Percentiles rank a stretch among this genome's conserved stretches.
phyloP scores from a whole-genome alignment of 2,113 vertebrate genomes.

The Spea bombifrons region DNA sequence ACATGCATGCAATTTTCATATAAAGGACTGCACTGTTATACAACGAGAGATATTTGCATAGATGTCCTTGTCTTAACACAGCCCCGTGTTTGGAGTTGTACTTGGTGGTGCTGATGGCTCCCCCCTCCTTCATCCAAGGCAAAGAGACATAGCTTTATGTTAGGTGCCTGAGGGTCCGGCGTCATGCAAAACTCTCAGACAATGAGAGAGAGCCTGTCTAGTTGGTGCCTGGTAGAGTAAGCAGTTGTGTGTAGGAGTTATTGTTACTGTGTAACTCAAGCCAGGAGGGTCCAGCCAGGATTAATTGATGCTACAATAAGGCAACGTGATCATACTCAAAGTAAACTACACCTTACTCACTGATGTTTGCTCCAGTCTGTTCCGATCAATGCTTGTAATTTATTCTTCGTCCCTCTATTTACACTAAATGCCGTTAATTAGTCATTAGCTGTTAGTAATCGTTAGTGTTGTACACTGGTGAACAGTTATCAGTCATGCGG shows the following conservation, averaged over 20 bases:
- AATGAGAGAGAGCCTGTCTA: neutral
- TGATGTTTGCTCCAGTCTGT: neutral
- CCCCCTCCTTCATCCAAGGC: neutral
- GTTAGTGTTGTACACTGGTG: neutral
- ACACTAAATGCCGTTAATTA: slow-evolving; percentile 9
- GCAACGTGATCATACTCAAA: neutral
- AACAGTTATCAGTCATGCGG: neutral
- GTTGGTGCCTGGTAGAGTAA: neutral
- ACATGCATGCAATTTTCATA: slow-evolving; percentile 22
- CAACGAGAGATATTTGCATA: slow-evolving; percentile 33
- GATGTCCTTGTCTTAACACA: neutral
- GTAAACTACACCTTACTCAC: neutral
- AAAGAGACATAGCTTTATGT: neutral
- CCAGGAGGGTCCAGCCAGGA: neutral
- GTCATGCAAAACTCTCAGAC: slow-evolving; percentile 20
- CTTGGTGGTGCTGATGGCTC: neutral
- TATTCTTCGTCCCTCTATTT: neutral
- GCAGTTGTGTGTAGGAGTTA: neutral
- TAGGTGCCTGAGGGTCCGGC: slow-evolving; percentile 13
- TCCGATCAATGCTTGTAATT: neutral
- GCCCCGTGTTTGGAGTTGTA: neutral
- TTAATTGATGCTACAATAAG: neutral
- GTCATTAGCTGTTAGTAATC: neutral
- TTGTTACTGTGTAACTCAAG: neutral
- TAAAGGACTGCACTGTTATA: slow-evolving; percentile 21